Evolutionary conservation across 2,888 invertebrate species (phyloP).

Genomic region (Branchellion lobata): DNA sequence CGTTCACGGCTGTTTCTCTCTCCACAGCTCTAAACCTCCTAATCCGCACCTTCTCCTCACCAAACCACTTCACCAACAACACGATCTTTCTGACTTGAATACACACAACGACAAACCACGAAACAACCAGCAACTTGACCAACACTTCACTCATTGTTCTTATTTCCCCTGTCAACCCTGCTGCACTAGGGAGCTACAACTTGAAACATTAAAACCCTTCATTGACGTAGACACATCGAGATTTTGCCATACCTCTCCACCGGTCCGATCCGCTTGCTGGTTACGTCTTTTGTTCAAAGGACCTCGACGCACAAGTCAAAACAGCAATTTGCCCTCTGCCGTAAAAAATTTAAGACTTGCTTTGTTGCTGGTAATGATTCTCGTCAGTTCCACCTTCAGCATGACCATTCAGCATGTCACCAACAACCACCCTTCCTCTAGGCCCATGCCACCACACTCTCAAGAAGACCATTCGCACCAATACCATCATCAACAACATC

Average conservation of each 20-base stretch:
- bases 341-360: background rate
- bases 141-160: too few species aligned
- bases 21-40: background rate
- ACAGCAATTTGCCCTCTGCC: background rate
- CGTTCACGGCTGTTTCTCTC: background rate
- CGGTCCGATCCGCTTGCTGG: too few species aligned
- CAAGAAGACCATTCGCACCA: too few species aligned
- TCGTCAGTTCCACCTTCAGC: background rate
- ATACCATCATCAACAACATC: too few species aligned
- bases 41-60: background rate
- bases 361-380: background rate
- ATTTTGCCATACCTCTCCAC: background rate
- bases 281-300: too few species aligned
- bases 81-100: background rate
- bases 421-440: too few species aligned
- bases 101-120: background rate
- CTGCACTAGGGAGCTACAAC: background rate
- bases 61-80: background rate
- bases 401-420: slow-evolving; percentile 3
- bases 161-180: background rate
- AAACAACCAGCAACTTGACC: background rate
- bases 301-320: too few species aligned
- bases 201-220: background rate
- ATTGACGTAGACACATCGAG: too few species aligned
- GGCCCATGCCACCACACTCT: too few species aligned